Evolutionary conservation across 1,140 invertebrate species (phyloP), one percentile per base, ranked within the genome.

Genomic region (Diachasma alloeum): DNA sequence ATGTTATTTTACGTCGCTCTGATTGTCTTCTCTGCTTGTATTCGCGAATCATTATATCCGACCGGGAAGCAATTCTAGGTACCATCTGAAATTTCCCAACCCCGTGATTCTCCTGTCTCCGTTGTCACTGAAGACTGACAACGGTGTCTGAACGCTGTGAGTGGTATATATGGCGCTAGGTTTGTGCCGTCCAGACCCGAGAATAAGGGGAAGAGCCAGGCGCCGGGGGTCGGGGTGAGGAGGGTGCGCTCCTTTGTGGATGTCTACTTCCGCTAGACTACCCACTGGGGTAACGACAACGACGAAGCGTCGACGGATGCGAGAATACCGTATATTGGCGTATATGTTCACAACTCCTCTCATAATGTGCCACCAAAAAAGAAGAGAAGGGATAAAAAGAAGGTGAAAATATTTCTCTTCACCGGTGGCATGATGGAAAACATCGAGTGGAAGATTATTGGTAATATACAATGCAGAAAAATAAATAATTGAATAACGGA

Each of bases 41-140:
- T 46, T 15, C 11, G 44, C n/a, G 44, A 46, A 46, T 46, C 44
- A 46, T n/a, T 46, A 11, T 11, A 11, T 46, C n/a, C 44, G n/a
- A 46, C 17, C 48, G 15, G 17, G 17, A 53, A 67, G 46, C 67
- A 66, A 19, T 48, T 74, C 39, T 36, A 11, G 63, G 56, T 44
- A 17, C 17, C 13, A 26, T 31, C 48, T 46, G 24, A 19, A 39
- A n/a, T 67, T 24, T 66, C 42, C 19, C 15, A 67, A 39, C 22
- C n/a, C 11, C 31, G 17, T 24, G 67, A 53, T 63, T 63, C 24
- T 26, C 59, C 59, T 26, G 19, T 31, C 59, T 26, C 24, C 11
- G 59, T 31, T 31, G 13, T 42, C 71, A 63, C 48, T 63, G 66
- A 53, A 72, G 71, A 77, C 71, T 66, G 75, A 77, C 70, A 77